Base-by-base conservation (phyloP, 92 coral and sea anemone genomes). In the Phenganax marumi region DNA sequence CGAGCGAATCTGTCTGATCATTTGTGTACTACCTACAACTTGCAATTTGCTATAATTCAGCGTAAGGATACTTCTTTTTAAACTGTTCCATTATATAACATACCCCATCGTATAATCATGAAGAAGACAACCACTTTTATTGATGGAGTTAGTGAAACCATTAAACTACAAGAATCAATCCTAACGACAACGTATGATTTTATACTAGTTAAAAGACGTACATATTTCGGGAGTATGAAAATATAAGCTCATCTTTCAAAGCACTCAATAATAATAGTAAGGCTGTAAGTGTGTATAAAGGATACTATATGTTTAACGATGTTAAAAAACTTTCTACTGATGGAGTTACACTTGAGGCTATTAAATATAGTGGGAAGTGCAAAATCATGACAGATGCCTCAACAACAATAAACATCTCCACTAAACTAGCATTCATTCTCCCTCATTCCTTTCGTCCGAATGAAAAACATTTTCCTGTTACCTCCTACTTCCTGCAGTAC, bases 161-260 rank as follows among this genome's bases (percentile, higher is more conserved):
- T 74, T 21, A 46, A 74, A 7, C 23, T 49, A 33, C 52, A 74
- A 12, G 79, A 74, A 49, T 74, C 79, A 5, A 12, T 74, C 7
- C 18, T 74, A 74, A 74, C 79, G 10, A 74, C 63, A 6, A 55
- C 18, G 22, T 74, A 74, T 51, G 24, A 68, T 51, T 68, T 54
- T 68, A 14, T 79, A 61, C 50, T 61, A 25, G 74, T 62, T 25
- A 79, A 55, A 79, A 62, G 74, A 73, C 74, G 46, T 51, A 61
- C 63, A 73, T 79, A 18, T 61, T 54, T 62, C 61, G 84, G 84
- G 33, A 23, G 74, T 79, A 79, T 61, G 47, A 79, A 25, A 79
- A 79, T 62, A 73, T 79, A 53, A 60, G 53, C 54, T 55, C 19
- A 19, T 55, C 50, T 33, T 33, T 33, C 4, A 33, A 1, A 33